Base-by-base conservation (phyloP, 1,140 invertebrate species). In the Subanguina moxae region DNA sequence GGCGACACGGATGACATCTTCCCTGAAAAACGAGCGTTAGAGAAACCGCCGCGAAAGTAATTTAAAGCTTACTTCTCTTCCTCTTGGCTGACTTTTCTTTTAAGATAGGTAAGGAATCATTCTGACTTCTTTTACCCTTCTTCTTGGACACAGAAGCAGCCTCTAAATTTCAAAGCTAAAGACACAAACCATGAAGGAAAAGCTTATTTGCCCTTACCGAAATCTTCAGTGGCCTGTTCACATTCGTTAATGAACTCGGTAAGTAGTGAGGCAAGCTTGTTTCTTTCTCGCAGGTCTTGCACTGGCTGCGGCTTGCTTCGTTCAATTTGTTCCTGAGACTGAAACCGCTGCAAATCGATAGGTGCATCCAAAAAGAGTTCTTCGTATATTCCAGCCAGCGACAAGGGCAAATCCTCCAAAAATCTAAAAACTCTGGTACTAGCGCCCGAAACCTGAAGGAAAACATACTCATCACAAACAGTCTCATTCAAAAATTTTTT, bases 331-430 rank as follows among this genome's bases (percentile, higher is more conserved):
- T 64, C 63, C 19, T 30, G n/a, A 19, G 63, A 64, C 21, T 57
- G 25, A 57, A 30, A 64, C n/a, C 46, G 19, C 15, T 57, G 32
- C 21, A 64, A 25, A 63, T 64, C 63, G n/a, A 63, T 17, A 23
- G 63, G 63, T 13, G 28, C 57, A 21, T 45, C 46, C 19, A 64
- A 13, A 1, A 30, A 27, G 11, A 64, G 46, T 17, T 64, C 63
- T 64, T 57, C 63, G 7, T 64, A 63, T 64, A 64, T 63, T 21
- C 19, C 63, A 30, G 63, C 63, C 8, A 64, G 63, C 21, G 25
- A 57, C 46, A 23, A 42, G n/a, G 63, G 43, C 21, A 64, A 42
- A 7, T 57, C 63, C 13, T 57, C 32, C 21, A 57, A 64, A 25
- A 64, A 64, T 25, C 63, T 64, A 28, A 63, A 64, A 57, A 57